These are phyloP conservation scores for Spodoptera picta DNA, from an alignment of 2,888 invertebrate genomes.

Conservation along the genomic window DNA sequence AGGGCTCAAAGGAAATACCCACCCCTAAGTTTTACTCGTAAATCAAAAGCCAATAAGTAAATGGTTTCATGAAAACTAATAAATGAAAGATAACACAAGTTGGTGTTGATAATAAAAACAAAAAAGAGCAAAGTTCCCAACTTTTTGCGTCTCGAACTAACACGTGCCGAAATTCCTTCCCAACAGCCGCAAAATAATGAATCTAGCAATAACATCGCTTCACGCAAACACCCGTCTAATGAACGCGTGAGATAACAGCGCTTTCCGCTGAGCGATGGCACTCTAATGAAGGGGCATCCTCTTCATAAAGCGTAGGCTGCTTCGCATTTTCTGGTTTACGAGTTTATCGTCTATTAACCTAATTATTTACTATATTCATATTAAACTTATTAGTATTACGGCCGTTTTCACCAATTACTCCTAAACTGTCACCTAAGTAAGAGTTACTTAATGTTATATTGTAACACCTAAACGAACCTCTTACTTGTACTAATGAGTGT, in stretches of 20 bases:
- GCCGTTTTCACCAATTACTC: too few relatives aligned
- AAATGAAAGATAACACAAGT: too few relatives aligned
- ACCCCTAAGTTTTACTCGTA: too few relatives aligned
- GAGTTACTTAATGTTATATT: too few relatives aligned
- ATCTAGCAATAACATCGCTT: constrained; percentile 28
- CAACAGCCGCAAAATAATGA: constrained; percentile 20
- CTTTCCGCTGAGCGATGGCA: constrained; percentile 21
- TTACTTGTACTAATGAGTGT: too few relatives aligned
- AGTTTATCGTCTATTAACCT: constrained; percentile 14
- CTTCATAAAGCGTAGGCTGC: constrained; percentile 24
- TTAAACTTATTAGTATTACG: too few relatives aligned
- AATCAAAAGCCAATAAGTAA: too few relatives aligned
- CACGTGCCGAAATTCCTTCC: constrained; percentile 26
- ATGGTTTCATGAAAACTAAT: too few relatives aligned
- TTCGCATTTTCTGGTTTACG: constrained; percentile 24
- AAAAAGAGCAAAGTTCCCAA: constrained; percentile 8
- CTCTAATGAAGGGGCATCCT: constrained; percentile 34
- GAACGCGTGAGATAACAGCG: constrained; percentile 31
- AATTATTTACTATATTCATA: too few relatives aligned
- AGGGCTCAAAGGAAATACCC: too few relatives aligned
- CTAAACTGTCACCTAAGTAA: too few relatives aligned
- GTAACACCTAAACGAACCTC: too few relatives aligned
- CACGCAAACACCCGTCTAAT: constrained; percentile 22
- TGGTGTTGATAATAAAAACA: neutral
- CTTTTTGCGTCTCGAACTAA: constrained; percentile 1